Base-by-base conservation (phyloP, 2,888 invertebrate species). In the Eupsilia transversa region DNA sequence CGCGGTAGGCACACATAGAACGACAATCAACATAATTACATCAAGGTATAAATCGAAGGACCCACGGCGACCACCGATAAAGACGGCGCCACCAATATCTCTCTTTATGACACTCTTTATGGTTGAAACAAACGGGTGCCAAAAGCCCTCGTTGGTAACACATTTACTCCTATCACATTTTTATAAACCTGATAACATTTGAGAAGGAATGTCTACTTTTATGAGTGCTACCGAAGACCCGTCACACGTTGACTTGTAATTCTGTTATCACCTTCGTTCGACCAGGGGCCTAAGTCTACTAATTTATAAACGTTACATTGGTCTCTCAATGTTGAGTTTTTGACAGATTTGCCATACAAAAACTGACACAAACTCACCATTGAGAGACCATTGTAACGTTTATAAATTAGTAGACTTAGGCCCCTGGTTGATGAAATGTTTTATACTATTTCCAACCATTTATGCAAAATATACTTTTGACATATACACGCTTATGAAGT, bases 131-230 rank as follows among this genome's bases (percentile, higher is more conserved):
- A 93, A 91, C 94, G 95, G 95, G 96, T 96, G 96, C 95, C 95
- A 96, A 96, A 96, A 96, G 95, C 93, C 85, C 92, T 94, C 93
- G 92, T 95, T 94, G 92, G 90, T 89, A 88, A 94, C 95, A 95
- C 95, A 93, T 94, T 94, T 92, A 91, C 90, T 88, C 87, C 90
- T 93, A 95, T 95, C 94, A 93, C 91, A 90, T 88, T 92, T 94
- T 95, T 94, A 94, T 92, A 94, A 92, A 91, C 89, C 89, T 89
- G 94, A 95, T 95, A 95, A 94, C 90, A 77, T 71, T 72, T 82
- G 33, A 33, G 33, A 10, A 83, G 76, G 71, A 80, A 82, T 72
- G 69, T 23, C 17, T 30, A 20, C 20, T 10, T 30, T 17, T 43
- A 56, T 59, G 69, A 84, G 75, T 70, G 82, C 84, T 84, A 72